phyloP scores from a whole-genome alignment of 2,797 vertebrate genomes.

The Nannoperca australis region DNA sequence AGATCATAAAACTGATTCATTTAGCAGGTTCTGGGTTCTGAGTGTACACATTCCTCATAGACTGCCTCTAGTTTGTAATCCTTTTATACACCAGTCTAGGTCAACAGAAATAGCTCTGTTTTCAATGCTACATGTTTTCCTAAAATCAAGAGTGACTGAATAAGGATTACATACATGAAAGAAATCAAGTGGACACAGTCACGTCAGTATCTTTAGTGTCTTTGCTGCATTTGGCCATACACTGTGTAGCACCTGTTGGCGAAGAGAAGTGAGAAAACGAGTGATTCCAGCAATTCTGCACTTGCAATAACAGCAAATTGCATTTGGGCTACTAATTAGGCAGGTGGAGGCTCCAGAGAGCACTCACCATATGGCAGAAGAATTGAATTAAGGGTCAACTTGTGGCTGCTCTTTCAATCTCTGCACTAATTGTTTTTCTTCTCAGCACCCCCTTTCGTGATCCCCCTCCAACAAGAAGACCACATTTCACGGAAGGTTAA shows the following conservation, averaged over 20 bases:
- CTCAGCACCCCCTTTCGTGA: conserved; percentile 60
- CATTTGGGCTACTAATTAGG: conserved; percentile 73
- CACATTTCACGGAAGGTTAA: conserved; percentile 77
- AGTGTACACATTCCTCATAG: conserved; percentile 15
- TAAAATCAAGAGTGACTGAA: conserved; percentile 70
- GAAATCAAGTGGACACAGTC: conserved; percentile 28
- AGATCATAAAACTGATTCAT: conserved; percentile 19
- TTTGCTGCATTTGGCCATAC: conserved; percentile 44
- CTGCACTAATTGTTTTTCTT: conserved; percentile 82
- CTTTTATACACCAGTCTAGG: conserved; percentile 80
- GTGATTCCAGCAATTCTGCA: conserved; percentile 60
- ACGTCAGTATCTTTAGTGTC: conserved; percentile 25
- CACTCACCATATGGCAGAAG: conserved; percentile 84
- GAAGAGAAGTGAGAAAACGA: conserved; percentile 63
- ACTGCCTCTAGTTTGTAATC: conserved; percentile 69
- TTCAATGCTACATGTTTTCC: conserved; percentile 52
- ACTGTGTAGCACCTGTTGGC: conserved; percentile 37
- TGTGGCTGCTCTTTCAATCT: conserved; percentile 78
- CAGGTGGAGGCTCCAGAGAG: conserved; percentile 64
- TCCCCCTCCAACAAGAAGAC: conserved; percentile 66
- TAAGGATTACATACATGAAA: conserved; percentile 59
- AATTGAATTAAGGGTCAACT: conserved; percentile 67
- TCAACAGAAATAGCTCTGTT: conserved; percentile 79
- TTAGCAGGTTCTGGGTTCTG: conserved; percentile 48
- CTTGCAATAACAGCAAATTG: conserved; percentile 68